phyloP scores from a whole-genome alignment of 1,140 invertebrate species.

The Aethina tumida region DNA sequence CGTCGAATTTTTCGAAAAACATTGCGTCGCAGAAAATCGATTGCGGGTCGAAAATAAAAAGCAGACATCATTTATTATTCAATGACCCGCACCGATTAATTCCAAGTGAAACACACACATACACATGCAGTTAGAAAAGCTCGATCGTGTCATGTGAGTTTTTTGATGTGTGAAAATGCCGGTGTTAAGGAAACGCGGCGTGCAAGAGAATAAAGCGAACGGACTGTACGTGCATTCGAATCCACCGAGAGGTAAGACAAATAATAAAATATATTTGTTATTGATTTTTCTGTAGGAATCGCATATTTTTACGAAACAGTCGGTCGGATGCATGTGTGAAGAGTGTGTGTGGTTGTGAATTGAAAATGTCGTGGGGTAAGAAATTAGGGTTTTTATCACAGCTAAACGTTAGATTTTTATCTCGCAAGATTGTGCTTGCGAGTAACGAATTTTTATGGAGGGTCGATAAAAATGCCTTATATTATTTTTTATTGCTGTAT shows the following conservation, averaged over 20 bases:
- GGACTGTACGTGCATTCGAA: slow-evolving; percentile 47
- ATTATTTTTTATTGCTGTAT: no score
- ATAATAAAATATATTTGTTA: slow-evolving; percentile 7
- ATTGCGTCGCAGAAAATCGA: no score
- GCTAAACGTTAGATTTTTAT: neutral
- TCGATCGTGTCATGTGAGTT: neutral
- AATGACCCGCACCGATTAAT: no score
- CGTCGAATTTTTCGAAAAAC: no score
- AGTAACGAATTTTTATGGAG: no score
- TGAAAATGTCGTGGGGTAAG: neutral
- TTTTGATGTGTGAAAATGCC: slow-evolving; percentile 14
- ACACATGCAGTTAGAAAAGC: no score
- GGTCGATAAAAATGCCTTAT: no score
- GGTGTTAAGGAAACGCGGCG: slow-evolving; percentile 14
- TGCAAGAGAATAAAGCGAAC: slow-evolving; percentile 28
- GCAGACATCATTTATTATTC: no score
- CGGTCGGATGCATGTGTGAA: slow-evolving; percentile 2
- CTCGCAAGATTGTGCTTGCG: no score
- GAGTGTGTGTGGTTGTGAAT: neutral
- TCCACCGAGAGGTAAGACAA: slow-evolving; percentile 43
- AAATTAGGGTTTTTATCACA: slow-evolving; percentile 1
- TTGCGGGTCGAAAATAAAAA: no score
- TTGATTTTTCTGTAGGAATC: slow-evolving; percentile 4
- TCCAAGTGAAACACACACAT: no score
- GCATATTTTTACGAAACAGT: slow-evolving; percentile 2